These are phyloP conservation scores for Columba guinea DNA, from an alignment of 2,797 vertebrate genomes.

Conservation along the genomic window DNA sequence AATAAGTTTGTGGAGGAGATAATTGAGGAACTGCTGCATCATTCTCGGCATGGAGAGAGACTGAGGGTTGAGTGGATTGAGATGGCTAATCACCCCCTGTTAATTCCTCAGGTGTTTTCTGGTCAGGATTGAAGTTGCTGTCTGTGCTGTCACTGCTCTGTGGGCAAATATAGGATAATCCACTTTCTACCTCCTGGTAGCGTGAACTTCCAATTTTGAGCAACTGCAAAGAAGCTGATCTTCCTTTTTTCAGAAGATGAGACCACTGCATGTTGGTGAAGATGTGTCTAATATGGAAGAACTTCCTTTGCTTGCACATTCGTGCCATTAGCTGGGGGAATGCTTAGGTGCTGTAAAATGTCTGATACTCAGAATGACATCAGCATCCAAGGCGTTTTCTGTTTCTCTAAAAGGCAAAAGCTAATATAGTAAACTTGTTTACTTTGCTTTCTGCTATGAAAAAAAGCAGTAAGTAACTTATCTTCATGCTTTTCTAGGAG, in stretches of 20 bases:
- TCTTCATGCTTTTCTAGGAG: background rate
- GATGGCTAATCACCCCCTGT: background rate
- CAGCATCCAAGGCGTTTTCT: background rate
- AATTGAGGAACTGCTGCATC: constrained; percentile 19
- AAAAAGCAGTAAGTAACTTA: background rate
- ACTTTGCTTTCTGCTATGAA: background rate
- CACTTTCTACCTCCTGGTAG: background rate
- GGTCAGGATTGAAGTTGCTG: background rate
- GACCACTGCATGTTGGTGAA: background rate
- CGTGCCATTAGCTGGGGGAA: background rate
- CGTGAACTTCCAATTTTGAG: background rate
- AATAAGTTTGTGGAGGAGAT: background rate
- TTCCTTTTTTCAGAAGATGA: background rate
- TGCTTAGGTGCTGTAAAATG: background rate
- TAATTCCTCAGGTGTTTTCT: background rate
- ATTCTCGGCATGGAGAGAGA: background rate
- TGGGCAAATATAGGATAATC: background rate
- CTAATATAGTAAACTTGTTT: background rate
- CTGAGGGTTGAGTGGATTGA: background rate
- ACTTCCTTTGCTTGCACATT: rapidly evolving
- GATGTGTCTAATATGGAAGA: background rate
- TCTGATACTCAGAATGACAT: background rate
- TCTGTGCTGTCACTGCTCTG: background rate
- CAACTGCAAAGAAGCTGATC: background rate
- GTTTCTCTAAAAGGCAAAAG: background rate